phyloP scores from a whole-genome alignment of 2,113 vertebrate genomes.

The Bufo bufo region DNA sequence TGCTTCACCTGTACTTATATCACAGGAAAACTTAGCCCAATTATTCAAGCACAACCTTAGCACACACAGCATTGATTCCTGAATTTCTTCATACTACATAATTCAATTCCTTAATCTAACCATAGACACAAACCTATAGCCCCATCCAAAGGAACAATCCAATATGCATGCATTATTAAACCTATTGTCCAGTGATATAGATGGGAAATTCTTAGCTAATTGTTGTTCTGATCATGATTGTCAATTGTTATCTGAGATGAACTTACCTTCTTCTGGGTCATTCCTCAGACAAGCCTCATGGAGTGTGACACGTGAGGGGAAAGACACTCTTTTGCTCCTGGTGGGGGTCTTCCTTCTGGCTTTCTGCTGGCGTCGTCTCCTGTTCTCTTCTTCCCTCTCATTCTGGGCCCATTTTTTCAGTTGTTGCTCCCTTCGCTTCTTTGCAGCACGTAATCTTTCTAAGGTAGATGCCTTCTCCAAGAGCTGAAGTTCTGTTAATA shows the following conservation, averaged over 20 bases:
- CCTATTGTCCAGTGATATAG: too few species aligned
- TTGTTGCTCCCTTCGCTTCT: conserved; percentile 93
- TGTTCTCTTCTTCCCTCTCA: conserved; percentile 94
- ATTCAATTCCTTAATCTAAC: too few species aligned
- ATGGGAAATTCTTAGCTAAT: too few species aligned
- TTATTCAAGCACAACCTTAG: too few species aligned
- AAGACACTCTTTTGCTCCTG: conserved; percentile 83
- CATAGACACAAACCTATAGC: too few species aligned
- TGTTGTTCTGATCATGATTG: too few species aligned
- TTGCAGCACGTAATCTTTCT: conserved; percentile 89
- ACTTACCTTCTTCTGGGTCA: conserved; percentile 90
- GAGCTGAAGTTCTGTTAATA: conserved; percentile 93
- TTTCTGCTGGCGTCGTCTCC: conserved; percentile 88
- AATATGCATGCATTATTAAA: too few species aligned
- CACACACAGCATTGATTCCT: too few species aligned
- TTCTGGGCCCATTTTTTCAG: conserved; percentile 95
- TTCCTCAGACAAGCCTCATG: conserved; percentile 93
- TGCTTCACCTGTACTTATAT: too few species aligned
- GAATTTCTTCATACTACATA: too few species aligned
- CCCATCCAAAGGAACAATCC: too few species aligned
- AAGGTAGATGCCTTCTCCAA: conserved; percentile 94
- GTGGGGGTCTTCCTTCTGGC: conserved; percentile 71
- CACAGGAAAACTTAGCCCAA: too few species aligned
- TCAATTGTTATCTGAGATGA: neutral
- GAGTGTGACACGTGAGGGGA: conserved; percentile 89